These are phyloP conservation scores for Amazona vittata DNA, from an alignment of 2,113 vertebrate genomes.

Conservation along the genomic window DNA sequence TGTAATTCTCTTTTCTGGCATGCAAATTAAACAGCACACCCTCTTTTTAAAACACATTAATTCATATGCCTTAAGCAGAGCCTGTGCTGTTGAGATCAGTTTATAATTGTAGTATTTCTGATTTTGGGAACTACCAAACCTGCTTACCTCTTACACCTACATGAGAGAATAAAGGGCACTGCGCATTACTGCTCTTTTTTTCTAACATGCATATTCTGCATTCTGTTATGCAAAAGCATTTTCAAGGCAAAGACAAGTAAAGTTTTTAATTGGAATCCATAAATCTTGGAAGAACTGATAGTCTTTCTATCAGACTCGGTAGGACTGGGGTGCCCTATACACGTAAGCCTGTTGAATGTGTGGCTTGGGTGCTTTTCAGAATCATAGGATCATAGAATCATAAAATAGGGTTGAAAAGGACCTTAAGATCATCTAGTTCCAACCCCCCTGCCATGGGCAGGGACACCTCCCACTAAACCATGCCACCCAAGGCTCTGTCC, in stretches of 20 bases:
- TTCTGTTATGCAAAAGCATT: not conserved
- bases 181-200: not conserved
- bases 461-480: too few species aligned
- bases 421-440: too few species aligned
- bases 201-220: not conserved
- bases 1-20: not conserved
- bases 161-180: not conserved
- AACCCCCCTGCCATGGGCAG: too few species aligned
- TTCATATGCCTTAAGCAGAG: not conserved
- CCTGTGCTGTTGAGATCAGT: not conserved
- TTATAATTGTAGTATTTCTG: not conserved
- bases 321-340: not conserved
- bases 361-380: not conserved
- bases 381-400: not conserved
- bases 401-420: too few species aligned
- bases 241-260: not conserved
- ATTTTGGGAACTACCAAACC: not conserved
- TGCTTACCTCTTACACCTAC: not conserved
- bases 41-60: not conserved
- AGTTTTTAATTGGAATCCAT: not conserved
- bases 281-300: not conserved
- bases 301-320: not conserved
- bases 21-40: not conserved
- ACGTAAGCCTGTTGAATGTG: fast-evolving
- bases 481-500: too few species aligned